phyloP scores from a whole-genome alignment of 1,140 invertebrate genomes.

The Sarcophaga bullata region DNA sequence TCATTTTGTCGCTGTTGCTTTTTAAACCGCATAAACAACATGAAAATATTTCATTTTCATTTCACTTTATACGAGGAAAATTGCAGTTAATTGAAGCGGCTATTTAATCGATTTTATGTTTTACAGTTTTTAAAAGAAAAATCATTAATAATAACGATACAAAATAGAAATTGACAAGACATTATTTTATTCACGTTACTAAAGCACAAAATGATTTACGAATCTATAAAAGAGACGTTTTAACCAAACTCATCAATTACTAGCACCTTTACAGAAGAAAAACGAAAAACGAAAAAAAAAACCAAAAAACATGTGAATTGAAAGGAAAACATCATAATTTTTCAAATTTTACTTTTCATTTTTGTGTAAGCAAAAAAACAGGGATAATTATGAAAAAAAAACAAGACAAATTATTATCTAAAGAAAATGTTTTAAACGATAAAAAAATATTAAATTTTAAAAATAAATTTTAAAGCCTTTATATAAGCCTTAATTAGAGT shows the following conservation, averaged over 20 bases:
- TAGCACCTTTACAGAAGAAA: neutral
- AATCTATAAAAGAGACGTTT: neutral
- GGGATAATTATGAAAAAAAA: no score
- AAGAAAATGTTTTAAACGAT: no score
- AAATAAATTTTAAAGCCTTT: no score
- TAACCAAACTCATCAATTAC: conserved; percentile 1
- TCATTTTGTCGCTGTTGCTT: neutral
- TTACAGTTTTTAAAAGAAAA: neutral
- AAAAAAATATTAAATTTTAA: no score
- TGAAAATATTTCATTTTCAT: conserved; percentile 38
- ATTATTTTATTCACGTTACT: neutral
- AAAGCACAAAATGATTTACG: conserved; percentile 1
- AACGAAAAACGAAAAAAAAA: neutral
- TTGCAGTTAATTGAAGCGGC: conserved; percentile 39
- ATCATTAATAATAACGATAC: neutral
- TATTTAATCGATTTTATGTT: conserved; percentile 35
- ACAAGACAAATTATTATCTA: no score
- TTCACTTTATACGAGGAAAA: conserved; percentile 38
- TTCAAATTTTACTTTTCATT: no score
- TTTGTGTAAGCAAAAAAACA: no score
- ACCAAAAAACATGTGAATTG: no score
- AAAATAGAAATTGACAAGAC: neutral
- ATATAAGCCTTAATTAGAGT: no score
- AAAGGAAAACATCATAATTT: no score
- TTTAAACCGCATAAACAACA: conserved; percentile 5